A percentile compares a stretch with the other conserved stretches of the same genome.
Evolutionary conservation across 1,140 invertebrate genomes (phyloP).

Genomic region (Drosophila obscura): DNA sequence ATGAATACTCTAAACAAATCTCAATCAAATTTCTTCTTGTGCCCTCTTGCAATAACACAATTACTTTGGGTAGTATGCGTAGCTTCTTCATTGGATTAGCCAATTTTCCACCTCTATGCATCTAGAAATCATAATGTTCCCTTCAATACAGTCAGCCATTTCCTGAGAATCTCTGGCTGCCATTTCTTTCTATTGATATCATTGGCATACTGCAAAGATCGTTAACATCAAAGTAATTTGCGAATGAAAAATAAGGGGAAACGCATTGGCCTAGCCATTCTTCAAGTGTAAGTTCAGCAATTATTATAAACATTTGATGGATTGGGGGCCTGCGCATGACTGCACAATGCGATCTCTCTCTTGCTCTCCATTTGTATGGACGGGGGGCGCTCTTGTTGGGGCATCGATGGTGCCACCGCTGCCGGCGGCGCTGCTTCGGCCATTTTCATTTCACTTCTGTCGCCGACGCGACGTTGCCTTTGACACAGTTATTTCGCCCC

Average conservation of each 20-base stretch:
- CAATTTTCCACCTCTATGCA: too few species aligned
- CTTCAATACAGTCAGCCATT: too few species aligned
- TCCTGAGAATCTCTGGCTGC: too few species aligned
- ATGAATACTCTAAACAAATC: too few species aligned
- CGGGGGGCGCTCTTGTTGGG: conserved; percentile 32
- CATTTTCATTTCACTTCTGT: conserved; percentile 71
- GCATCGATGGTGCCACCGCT: conserved; percentile 43
- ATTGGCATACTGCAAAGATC: too few species aligned
- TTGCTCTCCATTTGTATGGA: conserved; percentile 17
- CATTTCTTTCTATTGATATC: not conserved
- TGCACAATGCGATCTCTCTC: conserved; percentile 28
- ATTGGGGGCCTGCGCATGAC: conserved; percentile 46
- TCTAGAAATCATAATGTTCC: too few species aligned
- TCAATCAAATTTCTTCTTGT: too few species aligned
- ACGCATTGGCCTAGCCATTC: conserved; percentile 3
- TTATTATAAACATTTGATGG: conserved; percentile 42
- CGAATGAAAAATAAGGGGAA: not conserved
- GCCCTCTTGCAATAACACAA: too few species aligned
- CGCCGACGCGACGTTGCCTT: conserved; percentile 63
- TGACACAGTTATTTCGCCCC: conserved; percentile 63
- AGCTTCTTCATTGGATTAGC: too few species aligned
- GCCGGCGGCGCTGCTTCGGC: conserved; percentile 61
- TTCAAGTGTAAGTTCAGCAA: conserved; percentile 24
- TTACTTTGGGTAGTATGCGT: too few species aligned
- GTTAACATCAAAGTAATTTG: too few species aligned